Base-by-base conservation (phyloP, 1,140 invertebrate genomes). In the Stratiolaelaps scimitus region DNA sequence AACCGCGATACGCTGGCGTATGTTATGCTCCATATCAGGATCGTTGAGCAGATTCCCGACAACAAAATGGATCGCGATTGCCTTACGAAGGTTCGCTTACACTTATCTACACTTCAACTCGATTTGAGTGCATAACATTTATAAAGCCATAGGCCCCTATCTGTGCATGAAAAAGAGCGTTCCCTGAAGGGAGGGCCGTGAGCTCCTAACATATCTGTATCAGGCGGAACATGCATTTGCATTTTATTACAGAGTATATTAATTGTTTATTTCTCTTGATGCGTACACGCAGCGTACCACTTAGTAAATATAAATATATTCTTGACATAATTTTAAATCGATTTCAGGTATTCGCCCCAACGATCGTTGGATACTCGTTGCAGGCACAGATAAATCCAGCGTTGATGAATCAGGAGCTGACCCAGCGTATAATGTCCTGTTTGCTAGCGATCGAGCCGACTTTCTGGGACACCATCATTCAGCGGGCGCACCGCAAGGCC, bases 1-100 rank as follows among this genome's bases (percentile, higher is more conserved):
- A 60, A 60, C 26, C 53, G 53, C 53, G 53, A 60, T 26, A 60
- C 53, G 13, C 53, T 60, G 53, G 53, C 53, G 2, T 60, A 29
- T 60, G 53, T 60, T 15, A 60, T 60, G 53, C 10, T 60, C 1
- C 53, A 60, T 60, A 26, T 60, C 23, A 60, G 34, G 10, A 23
- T 60, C 20, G 53, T 60, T 15, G 53, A 60, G 34, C 15, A 60
- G 23, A 34, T 60, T 23, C 53, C 53, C 34, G 53, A 60, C 26
- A 60, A 60, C 23, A 60, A 60, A 34, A 60, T 60, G 53, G 34
- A 60, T 23, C 53, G 53, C 26, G 26, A 60, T 15, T 29, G 34
- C 10, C 53, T 60, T 10, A 34, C 53, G 6, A 60, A 26, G 20
- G 53, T 60, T 29, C n/a, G 53, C 26, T 2, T n/a, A n/a, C n/a